These are phyloP conservation scores for Sphinx pinastri DNA, from an alignment of 2,888 invertebrate species.

Conservation along the genomic window DNA sequence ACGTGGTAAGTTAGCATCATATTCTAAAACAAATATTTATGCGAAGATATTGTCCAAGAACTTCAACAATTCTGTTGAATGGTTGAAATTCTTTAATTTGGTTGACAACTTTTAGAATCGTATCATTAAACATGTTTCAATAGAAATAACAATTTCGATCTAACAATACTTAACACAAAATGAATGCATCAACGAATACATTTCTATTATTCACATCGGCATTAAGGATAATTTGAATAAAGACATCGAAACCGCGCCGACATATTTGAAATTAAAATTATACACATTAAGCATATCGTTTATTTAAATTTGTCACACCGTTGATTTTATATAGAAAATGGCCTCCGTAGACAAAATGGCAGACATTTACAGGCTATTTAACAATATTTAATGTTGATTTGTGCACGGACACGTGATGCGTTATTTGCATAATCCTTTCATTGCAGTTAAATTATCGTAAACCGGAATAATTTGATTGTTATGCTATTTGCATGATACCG, in stretches of 20 bases:
- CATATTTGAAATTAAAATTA: conserved; percentile 68
- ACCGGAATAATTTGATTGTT: conserved; percentile 53
- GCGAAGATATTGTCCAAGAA: too few species aligned
- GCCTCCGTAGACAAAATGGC: conserved; percentile 66
- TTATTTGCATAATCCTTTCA: conserved; percentile 76
- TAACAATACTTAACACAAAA: not conserved
- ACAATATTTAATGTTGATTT: conserved; percentile 71
- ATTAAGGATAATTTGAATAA: conserved; percentile 66
- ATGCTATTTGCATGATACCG: conserved; percentile 30
- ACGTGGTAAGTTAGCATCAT: too few species aligned
- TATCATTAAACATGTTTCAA: conserved; percentile 1
- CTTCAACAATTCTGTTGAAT: too few species aligned
- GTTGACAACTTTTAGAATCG: not conserved
- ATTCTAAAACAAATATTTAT: too few species aligned
- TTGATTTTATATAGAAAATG: conserved; percentile 72
- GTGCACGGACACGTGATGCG: conserved; percentile 68
- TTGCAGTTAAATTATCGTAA: conserved; percentile 54
- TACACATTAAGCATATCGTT: conserved; percentile 68
- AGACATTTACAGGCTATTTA: conserved; percentile 79
- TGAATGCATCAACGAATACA: conserved; percentile 2
- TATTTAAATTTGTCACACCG: conserved; percentile 81
- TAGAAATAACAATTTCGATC: not conserved
- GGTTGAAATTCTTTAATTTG: too few species aligned
- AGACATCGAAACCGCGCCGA: conserved; percentile 77
- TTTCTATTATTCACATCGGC: conserved; percentile 10